Evolutionary conservation across 37 sponge, comb jelly and placozoan species (phyloP), one percentile per base, ranked within the genome.

Genomic region (Amphimedon queenslandica): DNA sequence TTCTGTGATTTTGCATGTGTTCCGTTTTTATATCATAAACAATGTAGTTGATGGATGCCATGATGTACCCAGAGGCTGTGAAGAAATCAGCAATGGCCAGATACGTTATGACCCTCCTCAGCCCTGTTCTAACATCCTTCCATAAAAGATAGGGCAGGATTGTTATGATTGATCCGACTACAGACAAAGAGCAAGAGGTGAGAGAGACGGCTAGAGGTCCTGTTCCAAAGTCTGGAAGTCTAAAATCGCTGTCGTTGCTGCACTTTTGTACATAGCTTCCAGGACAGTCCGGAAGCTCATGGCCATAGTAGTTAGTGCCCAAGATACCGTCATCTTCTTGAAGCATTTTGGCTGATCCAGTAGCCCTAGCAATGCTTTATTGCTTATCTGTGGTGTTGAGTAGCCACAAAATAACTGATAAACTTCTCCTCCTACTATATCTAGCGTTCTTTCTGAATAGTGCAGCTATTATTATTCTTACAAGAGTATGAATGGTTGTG

Each of bases 71-170:
- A 25, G 75, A 66, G 13, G 70, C 83, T 13, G 84, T 88, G 74
- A 88, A 64, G 56, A 88, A 82, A 64, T 88, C 88, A 13, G 88
- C 83, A 21, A 88, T 77, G 37, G 75, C 66, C 37, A 88, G 77
- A 42, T 67, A 67, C 33, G 78, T 71, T 40, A 88, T 72, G 35
- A 88, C 55, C 18, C 32, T 34, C 69, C 86, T 82, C 5, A 82
- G 58, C 27, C 72, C 72, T 4, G 83, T 66, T 18, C 88, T 51
- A 11, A 88, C 55, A 58, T 77, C 88, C 43, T 37, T 40, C 71
- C 82, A 67, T 3, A 39, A 28, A 36, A 63, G 18, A 64, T 72
- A 88, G 18, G 83, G 40, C 43, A 66, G 38, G 64, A 88, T 38
- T 53, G 82, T 88, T 31, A 88, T 47, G 38, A 77, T 11, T 5